Conservation (phyloP, 2,113 vertebrate species). For the Phylloscopus whistleri region DNA sequence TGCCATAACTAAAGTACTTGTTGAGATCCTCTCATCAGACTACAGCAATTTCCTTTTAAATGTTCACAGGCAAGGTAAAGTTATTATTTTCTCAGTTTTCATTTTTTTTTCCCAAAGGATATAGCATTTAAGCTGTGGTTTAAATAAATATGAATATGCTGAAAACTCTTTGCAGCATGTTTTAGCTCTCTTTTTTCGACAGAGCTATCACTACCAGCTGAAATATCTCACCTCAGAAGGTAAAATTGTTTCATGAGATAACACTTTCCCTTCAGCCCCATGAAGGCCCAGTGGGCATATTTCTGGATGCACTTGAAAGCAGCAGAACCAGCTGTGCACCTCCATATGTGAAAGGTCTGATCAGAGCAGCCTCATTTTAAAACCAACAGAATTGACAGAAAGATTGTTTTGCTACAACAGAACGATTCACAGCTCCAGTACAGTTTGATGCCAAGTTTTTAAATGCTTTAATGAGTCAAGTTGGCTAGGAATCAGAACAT, state of each 20-base stretch:
- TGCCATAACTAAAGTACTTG: neutral
- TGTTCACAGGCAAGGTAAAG: neutral
- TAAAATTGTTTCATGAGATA: constrained; percentile 25
- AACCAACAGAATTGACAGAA: constrained; percentile 27
- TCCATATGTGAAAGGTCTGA: constrained; percentile 33
- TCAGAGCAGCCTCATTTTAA: constrained; percentile 15
- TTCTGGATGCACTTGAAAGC: constrained; percentile 29
- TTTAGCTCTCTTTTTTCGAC: neutral
- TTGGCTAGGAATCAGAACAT: neutral
- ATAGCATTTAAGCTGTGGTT: neutral
- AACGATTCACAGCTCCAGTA: neutral
- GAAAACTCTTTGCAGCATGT: neutral
- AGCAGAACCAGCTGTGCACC: constrained; percentile 5
- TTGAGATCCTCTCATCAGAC: neutral
- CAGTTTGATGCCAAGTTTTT: constrained; percentile 20
- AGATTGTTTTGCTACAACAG: constrained; percentile 22
- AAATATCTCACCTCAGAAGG: constrained; percentile 4
- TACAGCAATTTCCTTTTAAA: neutral
- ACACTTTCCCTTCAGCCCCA: neutral
- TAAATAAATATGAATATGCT: neutral
- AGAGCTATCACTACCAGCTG: neutral
- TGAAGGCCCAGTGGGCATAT: neutral
- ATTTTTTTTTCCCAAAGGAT: neutral
- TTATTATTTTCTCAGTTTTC: neutral
- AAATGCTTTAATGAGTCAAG: constrained; percentile 45